Evolutionary conservation across 92 coral and sea anemone genomes (phyloP).

Genomic region (Palythoa caribaeorum): DNA sequence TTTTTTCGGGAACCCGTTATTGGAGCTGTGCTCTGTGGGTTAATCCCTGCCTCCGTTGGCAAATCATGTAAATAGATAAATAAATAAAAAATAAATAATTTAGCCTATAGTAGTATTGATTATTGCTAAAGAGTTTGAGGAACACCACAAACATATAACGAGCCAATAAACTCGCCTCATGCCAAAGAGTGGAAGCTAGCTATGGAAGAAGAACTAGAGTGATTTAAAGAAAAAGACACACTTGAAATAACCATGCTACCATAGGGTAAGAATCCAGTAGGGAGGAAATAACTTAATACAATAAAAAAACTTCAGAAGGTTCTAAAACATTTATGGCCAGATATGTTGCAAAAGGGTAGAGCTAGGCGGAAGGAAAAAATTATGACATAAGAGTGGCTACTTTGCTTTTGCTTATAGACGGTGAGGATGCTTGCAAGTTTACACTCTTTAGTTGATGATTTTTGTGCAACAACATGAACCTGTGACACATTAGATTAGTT

Average conservation of each 20-base stretch:
- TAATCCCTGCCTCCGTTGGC: too few species aligned
- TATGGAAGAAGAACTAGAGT: slow-evolving; percentile 48
- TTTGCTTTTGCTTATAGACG: too few species aligned
- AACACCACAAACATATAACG: slow-evolving; percentile 26
- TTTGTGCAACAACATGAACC: slow-evolving; percentile 23
- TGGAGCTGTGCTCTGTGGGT: too few species aligned
- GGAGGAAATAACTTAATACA: slow-evolving; percentile 1
- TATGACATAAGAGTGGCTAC: too few species aligned
- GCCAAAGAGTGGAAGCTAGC: slow-evolving; percentile 49
- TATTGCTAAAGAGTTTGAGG: neutral
- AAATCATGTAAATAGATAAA: too few species aligned
- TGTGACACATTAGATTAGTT: slow-evolving; percentile 46
- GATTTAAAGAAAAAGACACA: slow-evolving; percentile 43
- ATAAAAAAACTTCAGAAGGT: slow-evolving; percentile 4
- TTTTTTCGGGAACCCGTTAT: too few species aligned
- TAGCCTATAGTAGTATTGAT: too few species aligned
- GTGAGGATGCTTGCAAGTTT: too few species aligned
- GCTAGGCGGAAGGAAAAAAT: slow-evolving; percentile 5
- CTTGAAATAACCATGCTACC: slow-evolving; percentile 24
- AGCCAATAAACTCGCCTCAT: slow-evolving; percentile 37
- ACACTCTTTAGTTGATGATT: slow-evolving; percentile 22
- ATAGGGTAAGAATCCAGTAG: slow-evolving; percentile 23
- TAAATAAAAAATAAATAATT: too few species aligned
- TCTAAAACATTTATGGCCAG: slow-evolving; percentile 32
- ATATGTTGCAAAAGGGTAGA: slow-evolving; percentile 28